Evolutionary conservation across 2,888 invertebrate species (phyloP).

Genomic region (Drosophila greeni): DNA sequence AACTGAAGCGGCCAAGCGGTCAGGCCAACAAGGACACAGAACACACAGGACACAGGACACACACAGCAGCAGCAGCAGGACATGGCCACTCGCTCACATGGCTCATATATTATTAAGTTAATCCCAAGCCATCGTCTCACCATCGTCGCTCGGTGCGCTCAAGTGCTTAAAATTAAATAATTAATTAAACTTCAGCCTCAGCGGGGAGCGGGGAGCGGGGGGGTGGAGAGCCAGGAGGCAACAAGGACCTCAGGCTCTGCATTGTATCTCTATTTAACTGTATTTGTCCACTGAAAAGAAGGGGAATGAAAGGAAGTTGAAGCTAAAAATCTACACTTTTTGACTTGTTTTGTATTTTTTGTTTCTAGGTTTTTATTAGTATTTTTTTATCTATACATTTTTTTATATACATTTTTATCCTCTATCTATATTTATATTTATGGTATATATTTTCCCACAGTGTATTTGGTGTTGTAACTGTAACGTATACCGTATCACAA

Average conservation of each 20-base stretch:
- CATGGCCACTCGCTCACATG: constrained; percentile 41
- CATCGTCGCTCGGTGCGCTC: constrained; percentile 65
- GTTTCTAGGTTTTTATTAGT: no score
- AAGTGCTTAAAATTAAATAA: constrained; percentile 74
- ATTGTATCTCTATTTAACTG: constrained; percentile 27
- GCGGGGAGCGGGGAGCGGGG: background rate
- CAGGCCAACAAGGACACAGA: constrained; percentile 43
- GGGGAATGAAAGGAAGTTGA: fast-evolving
- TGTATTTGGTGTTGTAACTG: constrained; percentile 23
- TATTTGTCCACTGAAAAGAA: constrained; percentile 5
- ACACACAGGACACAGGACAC: constrained; percentile 23
- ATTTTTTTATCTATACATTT: background rate
- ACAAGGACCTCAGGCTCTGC: constrained; percentile 1
- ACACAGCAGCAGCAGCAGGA: constrained; percentile 25
- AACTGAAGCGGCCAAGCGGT: constrained; percentile 66
- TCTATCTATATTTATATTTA: background rate
- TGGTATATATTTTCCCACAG: background rate
- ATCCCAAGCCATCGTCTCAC: constrained; percentile 60
- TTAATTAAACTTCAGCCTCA: constrained; percentile 66
- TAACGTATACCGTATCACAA: constrained; percentile 59
- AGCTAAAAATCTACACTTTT: background rate
- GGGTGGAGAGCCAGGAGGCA: background rate
- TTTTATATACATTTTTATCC: no score
- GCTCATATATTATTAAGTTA: constrained; percentile 74
- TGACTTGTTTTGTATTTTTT: no score